Percentiles rank a stretch among this genome's conserved stretches.
These are phyloP conservation scores for Lasius fuliginosus DNA, from an alignment of 2,888 invertebrate species.

Conservation along the genomic window DNA sequence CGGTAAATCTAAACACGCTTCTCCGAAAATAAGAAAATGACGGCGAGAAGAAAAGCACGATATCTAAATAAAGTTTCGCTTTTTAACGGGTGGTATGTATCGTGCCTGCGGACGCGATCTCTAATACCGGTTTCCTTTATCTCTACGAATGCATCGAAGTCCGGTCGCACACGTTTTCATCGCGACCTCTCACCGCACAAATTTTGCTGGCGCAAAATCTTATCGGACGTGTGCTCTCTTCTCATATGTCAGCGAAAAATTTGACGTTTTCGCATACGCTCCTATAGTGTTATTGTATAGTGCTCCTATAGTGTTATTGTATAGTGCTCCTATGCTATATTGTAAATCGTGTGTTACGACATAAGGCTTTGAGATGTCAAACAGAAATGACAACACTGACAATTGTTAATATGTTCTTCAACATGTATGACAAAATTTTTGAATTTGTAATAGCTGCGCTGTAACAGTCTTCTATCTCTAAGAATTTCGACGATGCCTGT, in stretches of 20 bases:
- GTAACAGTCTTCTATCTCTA: background rate
- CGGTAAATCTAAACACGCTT: background rate
- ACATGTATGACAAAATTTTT: background rate
- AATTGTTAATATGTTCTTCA: background rate
- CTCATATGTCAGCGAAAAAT: background rate
- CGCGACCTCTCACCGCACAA: conserved; percentile 27
- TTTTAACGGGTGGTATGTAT: conserved; percentile 65
- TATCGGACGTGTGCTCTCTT: background rate
- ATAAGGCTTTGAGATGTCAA: background rate
- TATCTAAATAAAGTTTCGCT: conserved; percentile 75
- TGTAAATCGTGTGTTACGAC: background rate
- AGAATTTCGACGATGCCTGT: background rate
- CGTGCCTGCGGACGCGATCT: conserved; percentile 60
- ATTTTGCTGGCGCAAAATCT: background rate
- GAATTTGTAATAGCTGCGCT: background rate
- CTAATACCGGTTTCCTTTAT: conserved; percentile 82
- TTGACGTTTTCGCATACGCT: background rate
- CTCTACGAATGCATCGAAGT: conserved; percentile 81
- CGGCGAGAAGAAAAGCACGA: conserved; percentile 75
- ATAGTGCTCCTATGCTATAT: background rate
- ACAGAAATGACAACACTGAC: background rate
- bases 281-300: background rate
- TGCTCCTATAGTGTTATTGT: background rate
- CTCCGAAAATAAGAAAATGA: background rate
- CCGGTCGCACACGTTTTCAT: conserved; percentile 83